These are phyloP conservation scores for Drosophila subobscura DNA, from an alignment of 1,140 invertebrate genomes.

Conservation along the genomic window DNA sequence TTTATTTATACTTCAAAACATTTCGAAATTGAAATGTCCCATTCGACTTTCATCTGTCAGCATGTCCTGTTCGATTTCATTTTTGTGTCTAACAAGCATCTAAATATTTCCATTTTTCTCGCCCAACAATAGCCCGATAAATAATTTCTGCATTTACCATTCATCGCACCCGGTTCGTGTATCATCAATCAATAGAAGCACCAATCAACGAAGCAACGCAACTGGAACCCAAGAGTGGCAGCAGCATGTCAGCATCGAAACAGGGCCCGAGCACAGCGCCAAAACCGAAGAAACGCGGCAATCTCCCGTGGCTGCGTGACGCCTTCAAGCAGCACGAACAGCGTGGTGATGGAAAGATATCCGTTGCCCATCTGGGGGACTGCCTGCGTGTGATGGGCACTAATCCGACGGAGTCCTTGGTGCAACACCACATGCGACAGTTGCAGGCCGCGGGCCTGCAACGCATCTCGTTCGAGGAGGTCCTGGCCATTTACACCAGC, in stretches of 20 bases:
- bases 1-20: no score
- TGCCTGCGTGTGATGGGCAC: conserved; percentile 81
- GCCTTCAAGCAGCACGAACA: conserved; percentile 40
- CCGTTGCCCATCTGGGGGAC: conserved; percentile 52
- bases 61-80: conserved; percentile 56
- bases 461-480: conserved; percentile 55
- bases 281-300: conserved; percentile 9
- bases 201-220: not conserved
- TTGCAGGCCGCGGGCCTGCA: conserved; percentile 12
- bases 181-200: conserved; percentile 16
- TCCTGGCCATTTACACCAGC: conserved; percentile 48
- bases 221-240: no score
- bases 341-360: conserved; percentile 57
- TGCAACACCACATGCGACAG: conserved; percentile 77
- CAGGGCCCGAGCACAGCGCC: conserved; percentile 12
- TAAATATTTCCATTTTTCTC: conserved; percentile 29
- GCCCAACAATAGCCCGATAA: conserved; percentile 4
- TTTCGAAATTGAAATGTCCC: not conserved
- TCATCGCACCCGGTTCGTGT: not conserved
- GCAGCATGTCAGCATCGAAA: not conserved
- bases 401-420: conserved; percentile 81
- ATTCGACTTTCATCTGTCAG: conserved; percentile 59
- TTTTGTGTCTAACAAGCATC: conserved; percentile 51
- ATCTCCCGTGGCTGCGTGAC: conserved; percentile 30
- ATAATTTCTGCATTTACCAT: conserved; percentile 4